phyloP scores from a whole-genome alignment of 2,113 vertebrate genomes.

The Pan troglodytes region DNA sequence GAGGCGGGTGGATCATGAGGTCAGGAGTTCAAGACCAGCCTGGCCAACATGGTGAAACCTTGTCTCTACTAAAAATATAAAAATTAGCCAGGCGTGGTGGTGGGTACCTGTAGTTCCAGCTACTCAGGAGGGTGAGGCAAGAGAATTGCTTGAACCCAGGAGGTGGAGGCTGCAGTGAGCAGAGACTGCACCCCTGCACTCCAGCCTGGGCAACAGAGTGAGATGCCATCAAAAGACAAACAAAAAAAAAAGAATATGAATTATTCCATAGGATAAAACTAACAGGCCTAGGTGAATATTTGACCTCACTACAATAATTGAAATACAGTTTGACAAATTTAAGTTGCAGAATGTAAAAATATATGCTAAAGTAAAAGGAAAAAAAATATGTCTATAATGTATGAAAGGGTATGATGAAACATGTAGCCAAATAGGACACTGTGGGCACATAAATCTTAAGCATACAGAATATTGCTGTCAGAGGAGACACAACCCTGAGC shows the following conservation, averaged over 20 bases:
- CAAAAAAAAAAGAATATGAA: neutral
- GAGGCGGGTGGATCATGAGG: too few relatives aligned
- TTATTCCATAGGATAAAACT: neutral
- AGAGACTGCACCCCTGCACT: too few relatives aligned
- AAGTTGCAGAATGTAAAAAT: neutral
- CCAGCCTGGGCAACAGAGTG: too few relatives aligned
- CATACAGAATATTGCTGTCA: neutral
- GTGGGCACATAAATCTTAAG: neutral
- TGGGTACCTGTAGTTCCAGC: too few relatives aligned
- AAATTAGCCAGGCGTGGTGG: too few relatives aligned
- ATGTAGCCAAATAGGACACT: neutral
- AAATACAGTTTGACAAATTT: constrained; percentile 29
- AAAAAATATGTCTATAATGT: constrained; percentile 28
- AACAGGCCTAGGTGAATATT: accelerated
- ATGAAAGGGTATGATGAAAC: neutral
- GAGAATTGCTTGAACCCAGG: too few relatives aligned
- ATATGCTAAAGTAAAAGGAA: neutral
- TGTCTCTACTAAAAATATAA: too few relatives aligned
- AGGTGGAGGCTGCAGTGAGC: too few relatives aligned
- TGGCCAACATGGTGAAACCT: too few relatives aligned
- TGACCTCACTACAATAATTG: neutral
- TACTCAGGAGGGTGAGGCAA: too few relatives aligned
- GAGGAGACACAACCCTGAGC: neutral
- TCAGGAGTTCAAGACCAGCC: too few relatives aligned
- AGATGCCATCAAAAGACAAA: too few relatives aligned